Percentiles rank a stretch among this genome's conserved stretches.
These are phyloP conservation scores for Cyaniris semiargus DNA, from an alignment of 2,888 invertebrate species.

Conservation along the genomic window DNA sequence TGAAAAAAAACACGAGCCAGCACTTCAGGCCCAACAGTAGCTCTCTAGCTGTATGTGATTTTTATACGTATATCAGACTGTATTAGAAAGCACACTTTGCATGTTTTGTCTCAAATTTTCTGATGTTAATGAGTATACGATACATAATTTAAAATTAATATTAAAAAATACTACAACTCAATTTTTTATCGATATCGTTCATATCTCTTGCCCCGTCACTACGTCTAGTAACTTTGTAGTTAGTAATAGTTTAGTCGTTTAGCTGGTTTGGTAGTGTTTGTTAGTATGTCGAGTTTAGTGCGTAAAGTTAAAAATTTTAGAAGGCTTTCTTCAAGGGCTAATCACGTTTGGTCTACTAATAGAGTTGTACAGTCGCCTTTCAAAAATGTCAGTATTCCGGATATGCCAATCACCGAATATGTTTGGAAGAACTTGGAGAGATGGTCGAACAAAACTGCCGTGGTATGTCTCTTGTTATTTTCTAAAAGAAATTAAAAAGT, in stretches of 20 bases:
- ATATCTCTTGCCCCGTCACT: neutral
- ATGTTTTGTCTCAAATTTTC: neutral
- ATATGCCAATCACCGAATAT: conserved; percentile 76
- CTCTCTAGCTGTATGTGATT: neutral
- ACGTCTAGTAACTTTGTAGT: neutral
- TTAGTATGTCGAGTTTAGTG: conserved; percentile 47
- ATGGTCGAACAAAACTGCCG: conserved; percentile 81
- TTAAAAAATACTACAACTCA: neutral
- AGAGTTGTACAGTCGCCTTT: conserved; percentile 64
- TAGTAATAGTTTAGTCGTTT: neutral
- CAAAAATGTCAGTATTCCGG: conserved; percentile 67
- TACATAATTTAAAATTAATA: neutral
- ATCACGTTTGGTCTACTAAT: conserved; percentile 52
- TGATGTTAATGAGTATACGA: neutral
- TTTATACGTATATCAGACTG: neutral
- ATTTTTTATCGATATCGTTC: conserved; percentile 2
- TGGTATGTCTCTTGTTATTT: conserved; percentile 50
- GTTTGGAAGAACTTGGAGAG: conserved; percentile 80
- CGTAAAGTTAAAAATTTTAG: conserved; percentile 5
- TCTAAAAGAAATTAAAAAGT: neutral
- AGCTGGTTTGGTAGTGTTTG: neutral
- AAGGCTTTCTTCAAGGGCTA: conserved; percentile 31
- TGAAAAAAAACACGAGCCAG: too few relatives aligned
- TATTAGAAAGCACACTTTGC: neutral
- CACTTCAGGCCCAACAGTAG: neutral